phyloP scores from a whole-genome alignment of 2,113 vertebrate species.

The Recurvirostra avosetta region DNA sequence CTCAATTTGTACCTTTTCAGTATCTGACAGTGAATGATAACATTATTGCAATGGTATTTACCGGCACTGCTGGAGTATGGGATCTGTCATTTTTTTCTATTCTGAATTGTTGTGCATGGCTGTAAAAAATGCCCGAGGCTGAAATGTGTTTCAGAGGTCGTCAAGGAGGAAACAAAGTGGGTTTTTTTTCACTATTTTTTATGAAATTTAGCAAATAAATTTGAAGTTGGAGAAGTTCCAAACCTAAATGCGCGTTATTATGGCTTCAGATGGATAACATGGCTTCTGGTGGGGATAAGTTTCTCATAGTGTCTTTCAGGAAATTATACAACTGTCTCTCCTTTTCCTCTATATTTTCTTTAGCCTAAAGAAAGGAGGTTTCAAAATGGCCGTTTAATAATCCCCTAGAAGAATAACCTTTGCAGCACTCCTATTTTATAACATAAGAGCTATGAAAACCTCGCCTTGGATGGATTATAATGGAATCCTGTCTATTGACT shows the following conservation, averaged over 20 bases:
- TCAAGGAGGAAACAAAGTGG: slow-evolving; percentile 20
- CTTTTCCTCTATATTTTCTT: not conserved
- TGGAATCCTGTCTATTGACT: slow-evolving; percentile 10
- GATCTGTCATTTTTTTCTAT: slow-evolving; percentile 26
- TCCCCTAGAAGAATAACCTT: slow-evolving; percentile 27
- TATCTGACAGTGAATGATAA: slow-evolving; percentile 61
- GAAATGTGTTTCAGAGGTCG: slow-evolving; percentile 23
- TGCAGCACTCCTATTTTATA: slow-evolving; percentile 21
- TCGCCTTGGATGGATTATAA: slow-evolving; percentile 41
- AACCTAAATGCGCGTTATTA: not conserved
- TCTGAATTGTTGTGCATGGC: slow-evolving; percentile 27
- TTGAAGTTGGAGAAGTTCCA: slow-evolving; percentile 52
- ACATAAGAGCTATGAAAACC: slow-evolving; percentile 36
- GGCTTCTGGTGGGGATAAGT: not conserved
- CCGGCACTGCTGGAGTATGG: slow-evolving; percentile 28
- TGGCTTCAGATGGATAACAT: not conserved
- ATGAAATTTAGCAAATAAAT: not conserved
- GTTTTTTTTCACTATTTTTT: not conserved
- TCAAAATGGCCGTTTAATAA: slow-evolving; percentile 39
- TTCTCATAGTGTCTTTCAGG: slow-evolving; percentile 3
- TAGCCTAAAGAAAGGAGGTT: not conserved
- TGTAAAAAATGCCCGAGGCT: slow-evolving; percentile 12
- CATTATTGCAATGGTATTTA: slow-evolving; percentile 57
- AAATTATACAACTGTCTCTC: not conserved
- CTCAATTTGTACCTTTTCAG: slow-evolving; percentile 58